Percentiles rank a stretch among this genome's conserved stretches.
These are phyloP conservation scores for Blennius ocellaris DNA, from an alignment of 2,113 vertebrate genomes.

Conservation along the genomic window DNA sequence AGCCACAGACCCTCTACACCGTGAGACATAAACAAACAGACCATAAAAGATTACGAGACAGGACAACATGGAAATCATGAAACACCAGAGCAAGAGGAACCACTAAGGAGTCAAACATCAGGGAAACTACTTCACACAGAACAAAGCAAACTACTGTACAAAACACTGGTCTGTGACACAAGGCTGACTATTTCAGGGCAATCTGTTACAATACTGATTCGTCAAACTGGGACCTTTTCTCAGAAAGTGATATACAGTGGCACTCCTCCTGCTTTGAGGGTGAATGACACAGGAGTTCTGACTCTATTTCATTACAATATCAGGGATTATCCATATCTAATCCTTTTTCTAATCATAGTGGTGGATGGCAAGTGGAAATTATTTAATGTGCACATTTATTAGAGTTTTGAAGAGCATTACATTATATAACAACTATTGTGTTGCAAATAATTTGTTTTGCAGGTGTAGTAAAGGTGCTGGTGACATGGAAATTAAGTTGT, in stretches of 20 bases:
- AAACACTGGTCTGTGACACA: no score
- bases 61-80: no score
- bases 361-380: not conserved
- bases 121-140: no score
- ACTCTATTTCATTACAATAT: conserved; percentile 7
- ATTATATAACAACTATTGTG: conserved; percentile 17
- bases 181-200: no score
- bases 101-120: no score
- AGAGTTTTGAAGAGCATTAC: not conserved
- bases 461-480: not conserved
- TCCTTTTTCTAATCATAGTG: conserved; percentile 8
- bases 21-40: no score
- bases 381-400: conserved; percentile 9
- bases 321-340: conserved; percentile 1
- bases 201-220: not conserved
- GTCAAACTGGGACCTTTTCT: not conserved
- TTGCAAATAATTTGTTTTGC: not conserved
- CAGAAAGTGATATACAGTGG: not conserved
- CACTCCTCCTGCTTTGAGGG: conserved; percentile 3
- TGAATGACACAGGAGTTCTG: not conserved
- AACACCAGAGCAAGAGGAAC: no score
- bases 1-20: no score
- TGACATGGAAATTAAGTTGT: not conserved
- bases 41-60: no score
- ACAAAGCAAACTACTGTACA: no score